These are phyloP conservation scores for Drosophila littoralis DNA, from an alignment of 1,140 invertebrate species.

Conservation along the genomic window DNA sequence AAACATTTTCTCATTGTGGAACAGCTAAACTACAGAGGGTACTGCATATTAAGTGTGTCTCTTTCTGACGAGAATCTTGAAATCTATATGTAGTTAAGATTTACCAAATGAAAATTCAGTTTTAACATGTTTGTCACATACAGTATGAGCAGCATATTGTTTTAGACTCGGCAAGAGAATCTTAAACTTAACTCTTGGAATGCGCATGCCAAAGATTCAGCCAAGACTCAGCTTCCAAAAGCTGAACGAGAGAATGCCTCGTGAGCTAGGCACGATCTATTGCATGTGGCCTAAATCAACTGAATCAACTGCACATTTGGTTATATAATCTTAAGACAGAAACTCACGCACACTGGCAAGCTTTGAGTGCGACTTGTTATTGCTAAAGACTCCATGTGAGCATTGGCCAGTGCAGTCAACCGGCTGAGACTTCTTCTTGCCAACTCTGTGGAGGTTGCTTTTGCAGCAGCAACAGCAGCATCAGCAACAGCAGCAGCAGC, in stretches of 20 bases:
- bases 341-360: conserved; percentile 14
- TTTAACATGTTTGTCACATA: too few species aligned
- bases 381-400: conserved; percentile 53
- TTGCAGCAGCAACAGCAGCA: neutral
- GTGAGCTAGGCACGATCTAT: conserved; percentile 33
- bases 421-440: conserved; percentile 62
- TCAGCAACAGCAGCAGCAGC: too few species aligned
- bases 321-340: conserved; percentile 62
- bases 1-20: too few species aligned
- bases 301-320: conserved; percentile 58
- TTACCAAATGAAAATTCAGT: too few species aligned
- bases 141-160: too few species aligned
- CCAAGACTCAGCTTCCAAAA: neutral
- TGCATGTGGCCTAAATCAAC: conserved; percentile 61
- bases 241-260: neutral
- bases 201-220: conserved; percentile 4
- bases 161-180: neutral
- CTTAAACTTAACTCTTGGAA: neutral
- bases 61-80: too few species aligned
- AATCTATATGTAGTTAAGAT: too few species aligned
- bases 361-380: conserved; percentile 33
- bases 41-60: too few species aligned
- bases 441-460: conserved; percentile 20
- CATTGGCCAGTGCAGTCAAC: conserved; percentile 24
- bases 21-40: too few species aligned